Evolutionary conservation across 64 coral and sea anemone genomes (phyloP).

Genomic region (Stylophora pistillata): DNA sequence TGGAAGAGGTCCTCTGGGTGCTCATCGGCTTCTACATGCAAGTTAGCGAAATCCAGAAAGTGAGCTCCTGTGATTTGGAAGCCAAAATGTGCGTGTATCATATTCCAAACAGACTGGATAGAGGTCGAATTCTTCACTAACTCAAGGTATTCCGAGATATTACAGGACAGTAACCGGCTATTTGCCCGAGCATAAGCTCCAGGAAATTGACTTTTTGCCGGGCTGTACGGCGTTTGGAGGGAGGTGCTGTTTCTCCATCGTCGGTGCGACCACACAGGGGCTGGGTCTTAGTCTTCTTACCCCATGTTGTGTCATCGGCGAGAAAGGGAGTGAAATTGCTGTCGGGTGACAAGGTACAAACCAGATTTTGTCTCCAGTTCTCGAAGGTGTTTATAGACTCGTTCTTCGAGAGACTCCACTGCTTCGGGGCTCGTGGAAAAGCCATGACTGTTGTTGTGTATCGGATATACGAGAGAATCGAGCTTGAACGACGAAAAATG

Average conservation of each 20-base stretch:
- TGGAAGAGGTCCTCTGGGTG: slow-evolving; percentile 43
- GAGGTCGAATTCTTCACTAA: slow-evolving; percentile 29
- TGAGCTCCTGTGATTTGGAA: slow-evolving; percentile 53
- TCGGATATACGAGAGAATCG: neutral
- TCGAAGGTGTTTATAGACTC: slow-evolving; percentile 22
- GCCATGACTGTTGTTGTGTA: neutral
- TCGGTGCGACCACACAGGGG: neutral
- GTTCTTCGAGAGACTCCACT: slow-evolving; percentile 5
- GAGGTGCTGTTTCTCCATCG: neutral
- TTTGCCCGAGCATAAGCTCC: slow-evolving; percentile 20
- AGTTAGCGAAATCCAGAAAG: slow-evolving; percentile 25
- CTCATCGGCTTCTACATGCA: slow-evolving; percentile 30
- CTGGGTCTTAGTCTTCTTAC: slow-evolving; percentile 42
- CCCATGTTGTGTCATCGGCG: neutral
- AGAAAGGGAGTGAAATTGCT: slow-evolving; percentile 45
- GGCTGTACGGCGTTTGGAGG: neutral
- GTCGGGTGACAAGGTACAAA: slow-evolving; percentile 28
- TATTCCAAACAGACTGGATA: slow-evolving; percentile 7
- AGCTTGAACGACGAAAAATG: neutral
- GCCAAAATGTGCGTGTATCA: slow-evolving; percentile 37
- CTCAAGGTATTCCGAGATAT: slow-evolving; percentile 14
- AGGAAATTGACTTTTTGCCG: slow-evolving; percentile 36
- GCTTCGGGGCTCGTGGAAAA: neutral
- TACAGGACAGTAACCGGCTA: neutral
- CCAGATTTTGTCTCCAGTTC: slow-evolving; percentile 34